Conservation (phyloP, 2,888 invertebrate genomes). For the Capitulum mitella region DNA sequence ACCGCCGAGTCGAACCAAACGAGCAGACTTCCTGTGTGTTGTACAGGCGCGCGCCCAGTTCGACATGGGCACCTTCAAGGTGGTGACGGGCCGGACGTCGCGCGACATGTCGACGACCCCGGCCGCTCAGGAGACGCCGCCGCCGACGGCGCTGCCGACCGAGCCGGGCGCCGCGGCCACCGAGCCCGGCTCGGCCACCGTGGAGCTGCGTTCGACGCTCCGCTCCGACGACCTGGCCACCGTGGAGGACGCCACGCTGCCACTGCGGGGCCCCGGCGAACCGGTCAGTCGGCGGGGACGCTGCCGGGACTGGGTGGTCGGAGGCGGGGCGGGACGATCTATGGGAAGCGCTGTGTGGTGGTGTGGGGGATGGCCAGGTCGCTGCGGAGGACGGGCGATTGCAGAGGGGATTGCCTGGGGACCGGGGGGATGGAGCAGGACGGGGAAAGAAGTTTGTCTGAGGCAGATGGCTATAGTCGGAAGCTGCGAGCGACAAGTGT, state of each 20-base stretch:
- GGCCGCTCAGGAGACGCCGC: not conserved
- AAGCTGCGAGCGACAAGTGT: no score
- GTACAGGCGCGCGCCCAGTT: not conserved
- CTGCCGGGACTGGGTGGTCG: not conserved
- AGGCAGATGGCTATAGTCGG: no score
- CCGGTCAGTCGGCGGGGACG: not conserved
- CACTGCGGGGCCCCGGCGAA: not conserved
- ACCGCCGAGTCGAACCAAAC: no score
- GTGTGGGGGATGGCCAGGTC: not conserved
- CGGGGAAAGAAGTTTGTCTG: no score
- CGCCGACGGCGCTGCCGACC: not conserved
- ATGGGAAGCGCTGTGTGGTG: not conserved
- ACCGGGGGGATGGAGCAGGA: no score
- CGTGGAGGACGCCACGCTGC: not conserved
- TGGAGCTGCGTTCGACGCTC: not conserved
- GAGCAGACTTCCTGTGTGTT: not conserved
- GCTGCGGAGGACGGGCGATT: no score
- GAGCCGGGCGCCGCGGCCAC: not conserved
- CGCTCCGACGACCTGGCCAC: not conserved
- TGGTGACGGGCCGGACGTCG: not conserved
- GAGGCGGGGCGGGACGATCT: not conserved
- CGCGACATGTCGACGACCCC: not conserved
- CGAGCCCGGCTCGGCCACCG: not conserved
- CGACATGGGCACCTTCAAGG: slow-evolving; percentile 18
- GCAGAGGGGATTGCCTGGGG: no score